Evolutionary conservation across 2,113 vertebrate species (phyloP).

Genomic region (Cromileptes altivelis): DNA sequence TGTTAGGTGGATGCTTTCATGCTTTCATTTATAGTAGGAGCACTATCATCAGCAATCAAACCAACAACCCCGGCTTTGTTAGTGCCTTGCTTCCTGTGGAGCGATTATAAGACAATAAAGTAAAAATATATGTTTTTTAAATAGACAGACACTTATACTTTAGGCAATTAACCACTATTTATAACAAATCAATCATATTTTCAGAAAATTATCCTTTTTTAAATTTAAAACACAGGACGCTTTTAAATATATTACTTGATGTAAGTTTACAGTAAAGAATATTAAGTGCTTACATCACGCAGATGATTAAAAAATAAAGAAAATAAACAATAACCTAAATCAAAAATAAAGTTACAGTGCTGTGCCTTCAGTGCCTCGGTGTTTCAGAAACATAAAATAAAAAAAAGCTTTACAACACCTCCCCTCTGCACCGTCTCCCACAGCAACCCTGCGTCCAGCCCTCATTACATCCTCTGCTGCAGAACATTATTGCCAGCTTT

Average conservation of each 20-base stretch:
- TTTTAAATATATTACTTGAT: not conserved
- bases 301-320: not conserved
- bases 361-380: not conserved
- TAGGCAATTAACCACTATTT: too few species aligned
- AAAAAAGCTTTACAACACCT: not conserved
- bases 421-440: not conserved
- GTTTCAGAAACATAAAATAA: not conserved
- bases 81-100: not conserved
- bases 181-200: too few species aligned
- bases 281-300: not conserved
- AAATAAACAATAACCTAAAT: not conserved
- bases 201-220: not conserved
- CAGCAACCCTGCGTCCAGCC: not conserved
- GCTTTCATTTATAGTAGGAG: not conserved
- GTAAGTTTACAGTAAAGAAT: not conserved
- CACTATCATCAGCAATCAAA: not conserved
- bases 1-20: not conserved
- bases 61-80: not conserved
- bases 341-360: too few species aligned
- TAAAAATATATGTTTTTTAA: too few species aligned
- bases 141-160: too few species aligned
- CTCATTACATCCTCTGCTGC: slow-evolving; percentile 16
- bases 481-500: slow-evolving; percentile 22
- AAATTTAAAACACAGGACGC: not conserved
- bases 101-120: too few species aligned